Percentiles rank a stretch among this genome's conserved stretches.
Evolutionary conservation across 1,140 invertebrate genomes (phyloP).

Genomic region (Zaprionus africanus): DNA sequence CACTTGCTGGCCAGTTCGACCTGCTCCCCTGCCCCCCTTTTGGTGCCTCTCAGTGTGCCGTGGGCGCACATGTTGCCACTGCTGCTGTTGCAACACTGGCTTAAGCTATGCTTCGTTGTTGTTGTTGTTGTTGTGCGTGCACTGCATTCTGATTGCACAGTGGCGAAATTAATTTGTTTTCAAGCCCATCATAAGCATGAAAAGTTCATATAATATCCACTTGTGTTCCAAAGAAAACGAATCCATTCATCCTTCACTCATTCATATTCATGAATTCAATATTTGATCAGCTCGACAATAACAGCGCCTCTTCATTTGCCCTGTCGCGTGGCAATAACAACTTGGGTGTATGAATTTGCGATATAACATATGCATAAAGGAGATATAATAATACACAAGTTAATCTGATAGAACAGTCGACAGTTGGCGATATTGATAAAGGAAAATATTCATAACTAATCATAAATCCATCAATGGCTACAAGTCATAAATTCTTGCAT

Average conservation of each 20-base stretch:
- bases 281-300: background rate
- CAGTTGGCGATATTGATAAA: too few relatives aligned
- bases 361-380: background rate
- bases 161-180: conserved; percentile 58
- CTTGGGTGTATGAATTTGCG: background rate
- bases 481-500: too few relatives aligned
- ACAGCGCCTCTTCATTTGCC: background rate
- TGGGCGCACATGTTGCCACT: background rate
- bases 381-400: background rate
- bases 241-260: background rate
- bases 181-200: conserved; percentile 3
- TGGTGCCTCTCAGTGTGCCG: background rate
- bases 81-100: background rate
- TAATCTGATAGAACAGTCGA: too few relatives aligned
- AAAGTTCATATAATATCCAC: background rate
- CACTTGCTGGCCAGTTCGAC: background rate
- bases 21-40: background rate
- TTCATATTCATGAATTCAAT: conserved; percentile 6
- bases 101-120: conserved; percentile 42
- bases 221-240: background rate
- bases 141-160: conserved; percentile 56
- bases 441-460: too few relatives aligned
- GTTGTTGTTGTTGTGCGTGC: conserved; percentile 50
- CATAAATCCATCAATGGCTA: too few relatives aligned
- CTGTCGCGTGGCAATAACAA: background rate